A percentile compares a stretch with the other conserved stretches of the same genome.
Conservation (phyloP, 2,888 invertebrate species). For the Nymphalis urticae region DNA sequence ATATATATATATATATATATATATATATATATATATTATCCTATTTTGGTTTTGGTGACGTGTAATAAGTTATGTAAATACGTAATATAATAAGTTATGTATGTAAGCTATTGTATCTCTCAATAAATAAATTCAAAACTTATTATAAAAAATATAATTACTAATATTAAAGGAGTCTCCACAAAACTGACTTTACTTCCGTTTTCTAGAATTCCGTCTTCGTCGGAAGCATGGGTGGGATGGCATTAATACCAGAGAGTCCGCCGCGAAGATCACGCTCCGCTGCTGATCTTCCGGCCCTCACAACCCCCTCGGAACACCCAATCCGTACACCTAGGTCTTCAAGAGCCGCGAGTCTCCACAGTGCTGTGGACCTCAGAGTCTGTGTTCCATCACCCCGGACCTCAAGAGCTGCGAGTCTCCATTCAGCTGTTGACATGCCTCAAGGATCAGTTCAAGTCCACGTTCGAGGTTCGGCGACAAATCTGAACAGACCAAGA, state of each 20-base stretch:
- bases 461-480: constrained; percentile 66
- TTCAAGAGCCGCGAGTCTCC: constrained; percentile 72
- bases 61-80: too few relatives aligned
- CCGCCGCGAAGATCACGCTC: constrained; percentile 90
- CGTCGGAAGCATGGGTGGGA: constrained; percentile 86
- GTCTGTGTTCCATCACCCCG: constrained; percentile 67
- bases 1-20: too few relatives aligned
- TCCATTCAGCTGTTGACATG: constrained; percentile 70
- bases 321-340: constrained; percentile 63
- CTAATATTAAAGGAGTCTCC: too few relatives aligned
- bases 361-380: constrained; percentile 71
- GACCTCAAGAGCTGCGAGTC: constrained; percentile 68
- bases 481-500: constrained; percentile 64
- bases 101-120: too few relatives aligned
- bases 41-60: too few relatives aligned
- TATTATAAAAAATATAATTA: too few relatives aligned
- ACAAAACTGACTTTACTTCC: neutral
- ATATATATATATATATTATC: too few relatives aligned
- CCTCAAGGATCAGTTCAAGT: constrained; percentile 69
- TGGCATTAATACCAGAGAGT: constrained; percentile 85
- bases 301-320: constrained; percentile 80
- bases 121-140: too few relatives aligned
- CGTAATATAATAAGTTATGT: too few relatives aligned
- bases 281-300: constrained; percentile 91
- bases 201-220: constrained; percentile 90